These are phyloP conservation scores for Brenthis daphne DNA, from an alignment of 2,888 invertebrate species.

Conservation along the genomic window DNA sequence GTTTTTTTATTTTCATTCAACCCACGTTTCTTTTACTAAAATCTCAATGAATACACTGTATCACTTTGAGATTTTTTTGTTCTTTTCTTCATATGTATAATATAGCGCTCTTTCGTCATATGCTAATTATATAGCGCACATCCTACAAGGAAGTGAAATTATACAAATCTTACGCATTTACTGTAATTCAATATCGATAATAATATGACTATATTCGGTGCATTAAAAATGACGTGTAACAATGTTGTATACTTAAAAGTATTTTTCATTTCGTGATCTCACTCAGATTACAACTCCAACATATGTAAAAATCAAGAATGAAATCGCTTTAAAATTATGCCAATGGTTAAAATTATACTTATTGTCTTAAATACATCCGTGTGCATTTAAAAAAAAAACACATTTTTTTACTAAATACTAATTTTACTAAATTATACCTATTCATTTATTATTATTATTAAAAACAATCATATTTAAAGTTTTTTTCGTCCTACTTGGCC, in stretches of 20 bases:
- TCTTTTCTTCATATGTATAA: conserved; percentile 17
- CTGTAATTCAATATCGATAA: conserved; percentile 24
- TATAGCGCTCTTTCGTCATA: conserved; percentile 20
- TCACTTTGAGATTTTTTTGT: neutral
- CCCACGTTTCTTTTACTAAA: neutral
- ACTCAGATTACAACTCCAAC: neutral
- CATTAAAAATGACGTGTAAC: conserved; percentile 15
- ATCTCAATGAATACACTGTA: conserved; percentile 23
- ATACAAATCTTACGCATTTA: conserved; percentile 24
- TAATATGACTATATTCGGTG: conserved; percentile 18
- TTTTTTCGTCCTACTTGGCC: too few relatives aligned
- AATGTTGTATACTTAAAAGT: neutral
- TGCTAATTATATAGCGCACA: conserved; percentile 26
- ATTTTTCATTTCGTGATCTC: neutral
- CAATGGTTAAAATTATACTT: neutral
- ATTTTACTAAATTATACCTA: too few relatives aligned
- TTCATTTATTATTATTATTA: too few relatives aligned
- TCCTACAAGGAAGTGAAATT: conserved; percentile 32
- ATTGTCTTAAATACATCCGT: neutral
- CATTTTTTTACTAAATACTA: neutral
- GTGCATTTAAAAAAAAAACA: neutral
- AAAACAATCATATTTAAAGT: too few relatives aligned
- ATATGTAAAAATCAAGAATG: conserved; percentile 1
- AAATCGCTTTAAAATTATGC: neutral
- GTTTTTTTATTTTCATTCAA: too few relatives aligned